These are phyloP conservation scores for Drosophila tripunctata DNA, from an alignment of 2,888 invertebrate genomes.

Conservation along the genomic window DNA sequence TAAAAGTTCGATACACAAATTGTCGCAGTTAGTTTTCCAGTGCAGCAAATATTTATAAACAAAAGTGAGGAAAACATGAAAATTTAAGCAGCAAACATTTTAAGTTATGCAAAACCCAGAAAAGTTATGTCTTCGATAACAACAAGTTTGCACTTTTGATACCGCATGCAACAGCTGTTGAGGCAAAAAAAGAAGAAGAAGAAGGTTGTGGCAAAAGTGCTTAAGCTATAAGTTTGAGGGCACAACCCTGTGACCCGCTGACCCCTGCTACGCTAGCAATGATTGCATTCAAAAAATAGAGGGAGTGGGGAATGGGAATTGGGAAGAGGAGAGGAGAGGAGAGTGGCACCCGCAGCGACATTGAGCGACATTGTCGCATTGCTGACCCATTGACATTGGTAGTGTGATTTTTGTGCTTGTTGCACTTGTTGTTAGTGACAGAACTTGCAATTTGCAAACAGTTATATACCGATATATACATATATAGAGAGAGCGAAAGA, in stretches of 20 bases:
- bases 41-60: too few relatives aligned
- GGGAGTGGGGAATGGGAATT: too few relatives aligned
- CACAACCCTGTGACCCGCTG: not conserved
- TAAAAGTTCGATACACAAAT: too few relatives aligned
- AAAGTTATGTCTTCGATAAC: slow-evolving; percentile 5
- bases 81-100: too few relatives aligned
- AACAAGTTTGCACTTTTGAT: slow-evolving; percentile 7
- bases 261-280: not conserved
- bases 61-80: too few relatives aligned
- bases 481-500: not conserved
- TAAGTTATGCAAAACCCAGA: not conserved
- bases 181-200: slow-evolving; percentile 2
- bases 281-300: not conserved
- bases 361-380: slow-evolving; percentile 25
- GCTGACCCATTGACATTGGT: slow-evolving; percentile 52
- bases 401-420: slow-evolving; percentile 26
- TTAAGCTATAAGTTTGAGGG: slow-evolving; percentile 27
- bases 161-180: slow-evolving; percentile 37
- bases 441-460: slow-evolving; percentile 6
- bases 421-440: slow-evolving; percentile 22
- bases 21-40: too few relatives aligned
- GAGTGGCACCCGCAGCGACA: not conserved
- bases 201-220: not conserved
- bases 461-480: not conserved
- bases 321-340: too few relatives aligned